Conservation (phyloP, 2,113 vertebrate genomes). For the Alethe diademata region DNA sequence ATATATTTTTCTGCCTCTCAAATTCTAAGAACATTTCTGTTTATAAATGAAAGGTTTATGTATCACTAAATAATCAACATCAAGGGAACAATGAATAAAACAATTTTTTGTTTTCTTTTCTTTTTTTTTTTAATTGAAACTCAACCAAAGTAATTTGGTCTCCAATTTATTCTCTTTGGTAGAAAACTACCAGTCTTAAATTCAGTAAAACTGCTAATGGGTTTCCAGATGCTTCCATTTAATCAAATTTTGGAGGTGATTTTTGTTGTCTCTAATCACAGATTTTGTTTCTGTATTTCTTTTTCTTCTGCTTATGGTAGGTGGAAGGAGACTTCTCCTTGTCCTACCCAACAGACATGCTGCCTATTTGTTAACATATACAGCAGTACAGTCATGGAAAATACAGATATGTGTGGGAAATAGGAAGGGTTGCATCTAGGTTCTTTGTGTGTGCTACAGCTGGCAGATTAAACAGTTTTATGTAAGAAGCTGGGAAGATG, state of each 20-base stretch:
- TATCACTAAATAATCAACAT: neutral
- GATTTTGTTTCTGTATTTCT: neutral
- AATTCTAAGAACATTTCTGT: conserved; percentile 8
- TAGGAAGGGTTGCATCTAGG: neutral
- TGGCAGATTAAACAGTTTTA: neutral
- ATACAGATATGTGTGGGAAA: neutral
- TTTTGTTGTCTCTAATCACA: neutral
- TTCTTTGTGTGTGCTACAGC: neutral
- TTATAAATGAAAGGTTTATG: neutral
- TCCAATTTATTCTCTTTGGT: neutral
- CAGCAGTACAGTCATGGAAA: neutral
- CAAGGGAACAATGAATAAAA: neutral
- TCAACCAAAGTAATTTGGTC: neutral
- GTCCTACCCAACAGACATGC: neutral
- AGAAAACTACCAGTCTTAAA: neutral
- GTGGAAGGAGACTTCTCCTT: neutral
- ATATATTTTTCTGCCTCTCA: conserved; percentile 5
- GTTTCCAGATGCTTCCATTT: neutral
- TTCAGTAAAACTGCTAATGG: neutral
- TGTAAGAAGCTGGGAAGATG: neutral
- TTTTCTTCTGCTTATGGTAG: neutral
- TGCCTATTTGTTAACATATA: neutral
- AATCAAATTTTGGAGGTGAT: neutral
- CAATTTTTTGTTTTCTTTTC: accelerated
- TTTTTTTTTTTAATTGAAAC: neutral